Evolutionary conservation across 1,140 invertebrate genomes (phyloP).

Genomic region (Oryzaephilus surinamensis): DNA sequence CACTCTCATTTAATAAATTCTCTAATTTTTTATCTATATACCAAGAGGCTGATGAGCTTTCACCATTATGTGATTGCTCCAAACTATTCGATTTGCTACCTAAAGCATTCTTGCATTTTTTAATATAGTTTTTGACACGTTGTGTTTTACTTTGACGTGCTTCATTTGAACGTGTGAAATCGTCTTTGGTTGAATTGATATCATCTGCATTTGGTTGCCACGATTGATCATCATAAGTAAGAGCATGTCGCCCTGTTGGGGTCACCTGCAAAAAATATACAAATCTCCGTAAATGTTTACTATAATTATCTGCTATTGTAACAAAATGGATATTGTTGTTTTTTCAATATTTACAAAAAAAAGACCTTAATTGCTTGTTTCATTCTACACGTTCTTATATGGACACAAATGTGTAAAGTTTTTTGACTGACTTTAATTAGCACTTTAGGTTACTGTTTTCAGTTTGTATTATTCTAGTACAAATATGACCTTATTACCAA

Average conservation of each 20-base stretch:
- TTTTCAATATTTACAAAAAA: no score
- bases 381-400: no score
- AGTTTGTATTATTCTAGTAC: no score
- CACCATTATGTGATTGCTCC: conserved; percentile 13
- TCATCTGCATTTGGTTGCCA: conserved; percentile 29
- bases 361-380: no score
- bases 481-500: no score
- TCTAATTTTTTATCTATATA: no score
- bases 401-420: no score
- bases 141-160: conserved; percentile 39
- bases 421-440: no score
- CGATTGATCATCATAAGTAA: conserved; percentile 32
- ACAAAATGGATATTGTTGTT: no score
- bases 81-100: conserved; percentile 21
- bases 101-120: conserved; percentile 40
- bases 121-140: conserved; percentile 40
- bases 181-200: conserved; percentile 12
- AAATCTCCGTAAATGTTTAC: no score
- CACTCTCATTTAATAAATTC: conserved; percentile 20
- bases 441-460: no score
- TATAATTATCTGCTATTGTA: no score
- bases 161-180: conserved; percentile 12
- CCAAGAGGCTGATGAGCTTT: conserved; percentile 17
- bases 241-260: conserved; percentile 27
- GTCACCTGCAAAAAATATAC: conserved; percentile 31